Evolutionary conservation across 2,797 vertebrate genomes (phyloP).

Genomic region (Threskiornis aethiopicus): DNA sequence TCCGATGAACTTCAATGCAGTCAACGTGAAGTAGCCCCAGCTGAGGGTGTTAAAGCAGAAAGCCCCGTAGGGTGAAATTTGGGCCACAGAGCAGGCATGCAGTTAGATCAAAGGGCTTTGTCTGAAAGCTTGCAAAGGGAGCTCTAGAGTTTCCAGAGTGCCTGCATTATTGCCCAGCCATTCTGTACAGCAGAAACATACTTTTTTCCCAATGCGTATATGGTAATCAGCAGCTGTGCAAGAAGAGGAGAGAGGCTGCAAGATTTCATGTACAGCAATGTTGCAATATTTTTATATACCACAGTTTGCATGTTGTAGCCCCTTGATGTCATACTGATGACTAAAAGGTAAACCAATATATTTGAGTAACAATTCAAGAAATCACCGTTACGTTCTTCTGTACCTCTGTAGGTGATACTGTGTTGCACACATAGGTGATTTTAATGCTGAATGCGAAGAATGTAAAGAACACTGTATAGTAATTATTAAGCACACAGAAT

Average conservation of each 20-base stretch:
- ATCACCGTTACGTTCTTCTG: not conserved
- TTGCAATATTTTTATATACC: conserved; percentile 2
- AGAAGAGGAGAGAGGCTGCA: conserved; percentile 1
- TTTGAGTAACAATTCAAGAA: not conserved
- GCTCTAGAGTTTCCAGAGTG: not conserved
- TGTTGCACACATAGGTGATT: conserved; percentile 12
- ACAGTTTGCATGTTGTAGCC: conserved; percentile 4
- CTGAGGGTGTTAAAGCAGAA: conserved; percentile 25
- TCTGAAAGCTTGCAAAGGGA: conserved; percentile 7
- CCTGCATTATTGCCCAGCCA: conserved; percentile 7
- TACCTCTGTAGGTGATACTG: conserved; percentile 22
- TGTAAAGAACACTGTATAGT: conserved; percentile 57
- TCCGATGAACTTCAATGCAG: conserved; percentile 23
- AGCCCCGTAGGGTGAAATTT: not conserved
- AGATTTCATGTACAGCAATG: conserved; percentile 7
- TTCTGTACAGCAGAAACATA: conserved; percentile 31
- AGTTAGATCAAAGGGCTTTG: conserved; percentile 22
- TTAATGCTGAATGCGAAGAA: conserved; percentile 55
- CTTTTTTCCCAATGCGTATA: not conserved
- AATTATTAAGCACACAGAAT: conserved; percentile 62
- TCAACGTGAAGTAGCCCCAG: not conserved
- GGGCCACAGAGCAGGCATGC: conserved; percentile 3
- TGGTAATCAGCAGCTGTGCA: conserved; percentile 9
- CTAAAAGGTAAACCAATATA: not conserved
- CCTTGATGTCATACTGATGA: not conserved